These are phyloP conservation scores for Cossypha dichroa DNA, from an alignment of 2,797 vertebrate genomes.

Conservation along the genomic window DNA sequence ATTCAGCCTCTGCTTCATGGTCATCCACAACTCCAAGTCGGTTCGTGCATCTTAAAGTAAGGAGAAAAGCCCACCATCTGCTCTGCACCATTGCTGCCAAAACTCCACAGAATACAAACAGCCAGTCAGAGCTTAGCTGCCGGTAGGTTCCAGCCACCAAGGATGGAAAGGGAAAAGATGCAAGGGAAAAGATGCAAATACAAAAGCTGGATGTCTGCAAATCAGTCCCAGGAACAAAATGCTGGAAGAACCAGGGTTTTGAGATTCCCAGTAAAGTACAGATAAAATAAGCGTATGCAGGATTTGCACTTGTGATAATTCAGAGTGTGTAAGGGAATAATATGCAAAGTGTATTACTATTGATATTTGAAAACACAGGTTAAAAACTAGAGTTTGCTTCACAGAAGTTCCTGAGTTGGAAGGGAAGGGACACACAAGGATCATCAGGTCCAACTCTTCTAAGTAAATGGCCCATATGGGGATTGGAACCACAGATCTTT, in stretches of 20 bases:
- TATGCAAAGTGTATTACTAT: neutral
- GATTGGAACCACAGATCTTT: neutral
- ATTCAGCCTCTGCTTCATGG: neutral
- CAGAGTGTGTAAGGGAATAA: neutral
- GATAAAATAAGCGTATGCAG: neutral
- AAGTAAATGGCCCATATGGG: neutral
- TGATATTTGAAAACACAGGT: neutral
- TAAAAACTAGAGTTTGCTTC: neutral
- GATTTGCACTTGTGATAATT: neutral
- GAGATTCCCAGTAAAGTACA: neutral
- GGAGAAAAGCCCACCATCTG: neutral
- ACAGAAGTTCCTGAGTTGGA: neutral
- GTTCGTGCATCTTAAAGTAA: neutral
- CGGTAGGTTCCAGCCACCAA: accelerated
- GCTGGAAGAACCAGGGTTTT: neutral
- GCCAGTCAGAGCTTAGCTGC: neutral
- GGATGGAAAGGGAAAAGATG: neutral
- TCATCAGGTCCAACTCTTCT: neutral
- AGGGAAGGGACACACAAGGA: neutral
- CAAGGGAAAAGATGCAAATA: neutral
- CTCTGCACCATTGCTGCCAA: neutral
- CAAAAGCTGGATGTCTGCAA: neutral
- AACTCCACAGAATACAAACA: neutral
- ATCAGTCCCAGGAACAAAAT: neutral
- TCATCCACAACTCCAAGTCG: neutral